phyloP scores from a whole-genome alignment of 2,888 invertebrate genomes.

The Antitype chi region DNA sequence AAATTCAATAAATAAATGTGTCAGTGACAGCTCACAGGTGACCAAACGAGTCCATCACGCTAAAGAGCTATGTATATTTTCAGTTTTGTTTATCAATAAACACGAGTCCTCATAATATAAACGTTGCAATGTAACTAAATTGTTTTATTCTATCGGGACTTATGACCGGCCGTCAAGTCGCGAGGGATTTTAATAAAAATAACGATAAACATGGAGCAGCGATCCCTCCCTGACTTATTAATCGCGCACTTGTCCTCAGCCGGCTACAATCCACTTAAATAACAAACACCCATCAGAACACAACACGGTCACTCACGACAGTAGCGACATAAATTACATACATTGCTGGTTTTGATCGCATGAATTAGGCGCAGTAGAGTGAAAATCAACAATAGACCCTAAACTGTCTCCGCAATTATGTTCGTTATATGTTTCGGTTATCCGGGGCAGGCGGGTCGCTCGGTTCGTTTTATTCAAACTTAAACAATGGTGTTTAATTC shows the following conservation, averaged over 20 bases:
- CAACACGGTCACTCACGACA: not conserved
- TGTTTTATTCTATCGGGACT: slow-evolving; percentile 6
- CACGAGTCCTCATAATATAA: not conserved
- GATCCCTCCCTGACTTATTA: slow-evolving; percentile 35
- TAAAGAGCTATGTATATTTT: not conserved
- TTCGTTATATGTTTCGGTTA: not conserved
- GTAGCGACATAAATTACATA: not conserved
- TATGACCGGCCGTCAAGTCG: not conserved
- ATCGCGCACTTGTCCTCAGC: slow-evolving; percentile 32
- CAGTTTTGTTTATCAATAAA: not conserved
- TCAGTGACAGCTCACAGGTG: not conserved
- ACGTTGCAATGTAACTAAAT: slow-evolving; percentile 2
- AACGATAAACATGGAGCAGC: slow-evolving; percentile 17
- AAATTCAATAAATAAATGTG: not conserved
- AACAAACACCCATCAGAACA: slow-evolving; percentile 15
- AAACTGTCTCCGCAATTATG: slow-evolving; percentile 1
- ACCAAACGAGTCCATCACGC: not conserved
- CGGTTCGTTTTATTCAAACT: slow-evolving; percentile 24
- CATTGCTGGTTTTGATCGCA: slow-evolving; percentile 16
- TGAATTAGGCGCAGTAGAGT: not conserved
- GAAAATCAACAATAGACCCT: slow-evolving; percentile 10
- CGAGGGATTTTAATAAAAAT: slow-evolving; percentile 31
- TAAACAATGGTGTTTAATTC: slow-evolving; percentile 54
- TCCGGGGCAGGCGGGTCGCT: not conserved
- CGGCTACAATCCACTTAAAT: slow-evolving; percentile 14